Evolutionary conservation across 2,888 invertebrate genomes (phyloP).

Genomic region (Rhagonycha fulva): DNA sequence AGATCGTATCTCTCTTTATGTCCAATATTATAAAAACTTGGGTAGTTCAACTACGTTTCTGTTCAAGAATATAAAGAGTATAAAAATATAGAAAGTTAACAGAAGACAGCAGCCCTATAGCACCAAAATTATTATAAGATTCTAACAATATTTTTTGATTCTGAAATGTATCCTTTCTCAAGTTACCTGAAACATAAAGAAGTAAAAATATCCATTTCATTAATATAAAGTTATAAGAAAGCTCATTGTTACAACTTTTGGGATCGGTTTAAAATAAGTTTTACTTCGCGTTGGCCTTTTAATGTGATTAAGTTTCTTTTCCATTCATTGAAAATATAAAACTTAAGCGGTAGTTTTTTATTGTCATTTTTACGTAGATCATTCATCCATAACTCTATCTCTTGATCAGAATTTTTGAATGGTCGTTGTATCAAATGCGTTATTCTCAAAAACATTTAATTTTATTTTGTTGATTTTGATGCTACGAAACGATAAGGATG

Average conservation of each 20-base stretch:
- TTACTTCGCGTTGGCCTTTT: conserved; percentile 8
- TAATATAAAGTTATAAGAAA: neutral
- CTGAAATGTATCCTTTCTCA: neutral
- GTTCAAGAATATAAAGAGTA: too few relatives aligned
- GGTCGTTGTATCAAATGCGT: conserved; percentile 23
- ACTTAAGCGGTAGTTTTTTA: conserved; percentile 21
- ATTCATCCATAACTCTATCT: conserved; percentile 37
- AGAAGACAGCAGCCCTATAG: neutral
- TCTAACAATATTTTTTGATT: neutral
- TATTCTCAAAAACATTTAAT: conserved; percentile 20
- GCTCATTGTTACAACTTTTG: conserved; percentile 9
- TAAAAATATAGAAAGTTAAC: neutral
- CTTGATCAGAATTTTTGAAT: conserved; percentile 34
- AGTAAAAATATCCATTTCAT: neutral
- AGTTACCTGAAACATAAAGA: neutral
- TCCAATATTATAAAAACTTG: too few relatives aligned
- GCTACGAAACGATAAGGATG: neutral
- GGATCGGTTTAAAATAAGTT: conserved; percentile 9
- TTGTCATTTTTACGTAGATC: conserved; percentile 19
- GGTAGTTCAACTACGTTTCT: too few relatives aligned
- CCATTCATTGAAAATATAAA: conserved; percentile 13
- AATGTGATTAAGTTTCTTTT: conserved; percentile 19
- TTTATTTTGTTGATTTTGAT: neutral
- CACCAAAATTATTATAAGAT: neutral
- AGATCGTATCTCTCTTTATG: too few relatives aligned